These are phyloP conservation scores for Sisor rabdophorus DNA, from an alignment of 2,113 vertebrate genomes.

Conservation along the genomic window DNA sequence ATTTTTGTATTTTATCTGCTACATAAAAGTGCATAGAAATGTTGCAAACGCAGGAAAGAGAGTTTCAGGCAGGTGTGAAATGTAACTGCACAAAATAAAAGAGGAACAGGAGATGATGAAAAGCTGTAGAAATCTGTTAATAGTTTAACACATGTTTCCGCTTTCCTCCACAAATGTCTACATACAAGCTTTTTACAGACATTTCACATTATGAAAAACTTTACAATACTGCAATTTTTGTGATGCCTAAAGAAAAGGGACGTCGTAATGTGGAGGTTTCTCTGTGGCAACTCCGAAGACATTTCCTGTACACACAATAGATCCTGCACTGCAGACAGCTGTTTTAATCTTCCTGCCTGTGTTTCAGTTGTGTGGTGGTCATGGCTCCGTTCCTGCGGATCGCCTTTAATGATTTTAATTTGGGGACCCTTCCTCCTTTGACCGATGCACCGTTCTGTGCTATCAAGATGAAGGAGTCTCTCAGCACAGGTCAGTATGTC, in stretches of 20 bases:
- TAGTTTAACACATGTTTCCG: neutral
- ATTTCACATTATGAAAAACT: neutral
- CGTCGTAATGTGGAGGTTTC: neutral
- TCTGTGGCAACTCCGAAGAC: conserved; percentile 40
- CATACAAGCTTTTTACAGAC: neutral
- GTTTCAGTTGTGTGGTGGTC: conserved; percentile 53
- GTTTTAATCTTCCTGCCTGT: conserved; percentile 4
- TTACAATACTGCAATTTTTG: too few species aligned
- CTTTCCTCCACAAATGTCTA: neutral
- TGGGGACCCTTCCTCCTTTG: conserved; percentile 69
- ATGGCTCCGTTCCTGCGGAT: conserved; percentile 96
- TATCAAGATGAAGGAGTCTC: conserved; percentile 91
- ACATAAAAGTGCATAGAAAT: neutral
- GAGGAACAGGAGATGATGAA: conserved; percentile 17
- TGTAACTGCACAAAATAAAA: conserved; percentile 29
- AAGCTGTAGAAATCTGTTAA: neutral
- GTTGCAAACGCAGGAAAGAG: neutral
- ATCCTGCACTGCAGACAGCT: conserved; percentile 2
- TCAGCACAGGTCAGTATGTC: conserved; percentile 81
- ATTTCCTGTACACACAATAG: conserved; percentile 6
- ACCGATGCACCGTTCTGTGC: conserved; percentile 82
- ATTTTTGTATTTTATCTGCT: neutral
- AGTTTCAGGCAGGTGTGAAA: conserved; percentile 4
- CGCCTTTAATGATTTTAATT: conserved; percentile 79
- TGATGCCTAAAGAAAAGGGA: too few species aligned